Conservation (phyloP, 2,113 vertebrate species). For the Pomatostomus ruficeps region DNA sequence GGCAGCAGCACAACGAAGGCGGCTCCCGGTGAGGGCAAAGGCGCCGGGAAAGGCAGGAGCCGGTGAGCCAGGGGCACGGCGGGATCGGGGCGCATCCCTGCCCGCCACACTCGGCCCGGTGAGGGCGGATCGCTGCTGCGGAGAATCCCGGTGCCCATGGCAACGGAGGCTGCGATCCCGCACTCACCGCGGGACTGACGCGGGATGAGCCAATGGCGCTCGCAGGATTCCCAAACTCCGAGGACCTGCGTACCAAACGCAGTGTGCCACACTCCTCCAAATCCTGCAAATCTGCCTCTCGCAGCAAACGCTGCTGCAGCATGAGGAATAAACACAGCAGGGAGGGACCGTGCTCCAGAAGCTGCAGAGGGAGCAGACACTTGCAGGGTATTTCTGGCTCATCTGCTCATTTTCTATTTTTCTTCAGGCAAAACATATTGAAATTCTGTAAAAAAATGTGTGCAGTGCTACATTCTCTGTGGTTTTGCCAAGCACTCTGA, state of each 20-base stretch:
- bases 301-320: accelerated
- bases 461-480: neutral
- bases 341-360: neutral
- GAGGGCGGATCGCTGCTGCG: neutral
- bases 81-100: neutral
- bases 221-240: accelerated
- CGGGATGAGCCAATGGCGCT: accelerated
- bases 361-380: neutral
- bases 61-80: neutral
- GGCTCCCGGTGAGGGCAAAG: neutral
- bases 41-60: neutral
- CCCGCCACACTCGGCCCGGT: neutral
- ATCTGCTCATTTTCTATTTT: neutral
- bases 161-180: neutral
- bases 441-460: neutral
- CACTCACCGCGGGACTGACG: accelerated
- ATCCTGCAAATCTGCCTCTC: accelerated
- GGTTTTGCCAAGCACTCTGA: neutral
- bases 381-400: neutral
- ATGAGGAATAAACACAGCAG: accelerated
- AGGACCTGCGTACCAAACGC: accelerated
- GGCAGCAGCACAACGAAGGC: neutral
- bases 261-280: accelerated
- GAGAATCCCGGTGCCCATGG: neutral
- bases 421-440: neutral